Base-by-base conservation (phyloP, 2,113 vertebrate species). In the Lepus europaeus region DNA sequence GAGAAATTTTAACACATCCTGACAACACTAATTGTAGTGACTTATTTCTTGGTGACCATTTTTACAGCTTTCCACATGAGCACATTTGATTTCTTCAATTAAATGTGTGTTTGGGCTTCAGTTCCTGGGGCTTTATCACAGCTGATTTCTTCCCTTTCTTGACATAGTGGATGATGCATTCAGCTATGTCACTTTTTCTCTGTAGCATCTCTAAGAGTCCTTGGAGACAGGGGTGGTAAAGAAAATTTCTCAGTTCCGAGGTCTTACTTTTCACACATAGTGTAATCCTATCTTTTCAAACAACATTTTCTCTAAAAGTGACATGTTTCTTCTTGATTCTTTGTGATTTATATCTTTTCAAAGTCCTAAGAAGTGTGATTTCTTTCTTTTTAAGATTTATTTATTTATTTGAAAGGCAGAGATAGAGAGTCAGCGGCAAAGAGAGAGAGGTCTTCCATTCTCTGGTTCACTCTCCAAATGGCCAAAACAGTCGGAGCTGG, bases 221-320 rank as follows among this genome's bases (percentile, higher is more conserved):
- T 85, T 83, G 19, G 90, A 83, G 89, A 83, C 45, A 13, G 7
- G 25, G 31, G 33, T 70, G 63, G 22, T 61, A 77, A 73, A 85
- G 83, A 78, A 22, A 63, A 84, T 74, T 76, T 90, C 66, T 91
- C 81, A 84, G 36, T 29, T 93, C 79, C 22, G n/a, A 87, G 61
- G 4, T 92, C 27, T 92, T 56, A 36, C 49, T 93, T 80, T 89
- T 95, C 39, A 68, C 16, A 33, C 72, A 13, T 1, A 61, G 25
- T 84, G 20, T 45, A 72, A 83, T 70, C 63, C 49, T 90, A 19
- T 69, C 69, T 82, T 77, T 68, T 90, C 11, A 77, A 27, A 39
- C 17, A 78, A 51, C 5, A n/a, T 16, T 87, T 90, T 85, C 45
- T 25, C 29, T 77, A n/a, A 61, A 85, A 80, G 56, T 82, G 79